Percentiles rank a stretch among this genome's conserved stretches.
Evolutionary conservation across 1,140 invertebrate species (phyloP).

Genomic region (Charaxes varanes): DNA sequence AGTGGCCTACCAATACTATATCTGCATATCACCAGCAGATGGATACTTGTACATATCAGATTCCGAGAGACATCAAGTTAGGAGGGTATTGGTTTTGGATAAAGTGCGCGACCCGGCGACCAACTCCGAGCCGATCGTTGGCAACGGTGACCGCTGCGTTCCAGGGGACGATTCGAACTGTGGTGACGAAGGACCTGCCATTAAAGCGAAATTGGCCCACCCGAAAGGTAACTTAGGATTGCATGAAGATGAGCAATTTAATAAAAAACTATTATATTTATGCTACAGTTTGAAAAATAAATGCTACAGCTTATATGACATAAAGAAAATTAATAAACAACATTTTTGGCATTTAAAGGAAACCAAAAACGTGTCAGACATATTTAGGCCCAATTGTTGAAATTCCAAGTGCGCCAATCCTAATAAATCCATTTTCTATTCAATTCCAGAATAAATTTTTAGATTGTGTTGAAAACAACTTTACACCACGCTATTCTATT

Average conservation of each 20-base stretch:
- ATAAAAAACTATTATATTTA: no score
- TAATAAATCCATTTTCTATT: neutral
- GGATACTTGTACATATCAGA: constrained; percentile 97
- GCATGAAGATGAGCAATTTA: no score
- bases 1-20: constrained; percentile 95
- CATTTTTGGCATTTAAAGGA: no score
- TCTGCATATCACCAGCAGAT: constrained; percentile 95
- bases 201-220: constrained; percentile 93
- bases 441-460: no score
- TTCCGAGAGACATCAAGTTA: constrained; percentile 92
- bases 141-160: constrained; percentile 96
- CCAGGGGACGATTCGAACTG: constrained; percentile 92
- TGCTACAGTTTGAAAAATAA: no score
- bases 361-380: no score
- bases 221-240: constrained; percentile 98
- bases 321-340: no score
- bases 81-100: constrained; percentile 83
- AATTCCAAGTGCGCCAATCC: no score
- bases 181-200: constrained; percentile 93
- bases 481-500: no score
- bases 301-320: neutral
- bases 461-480: no score
- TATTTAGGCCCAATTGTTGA: no score
- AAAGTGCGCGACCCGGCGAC: constrained; percentile 87
- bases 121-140: constrained; percentile 93